Evolutionary conservation across 2,888 invertebrate genomes (phyloP).

Genomic region (Drosophila meridiana): DNA sequence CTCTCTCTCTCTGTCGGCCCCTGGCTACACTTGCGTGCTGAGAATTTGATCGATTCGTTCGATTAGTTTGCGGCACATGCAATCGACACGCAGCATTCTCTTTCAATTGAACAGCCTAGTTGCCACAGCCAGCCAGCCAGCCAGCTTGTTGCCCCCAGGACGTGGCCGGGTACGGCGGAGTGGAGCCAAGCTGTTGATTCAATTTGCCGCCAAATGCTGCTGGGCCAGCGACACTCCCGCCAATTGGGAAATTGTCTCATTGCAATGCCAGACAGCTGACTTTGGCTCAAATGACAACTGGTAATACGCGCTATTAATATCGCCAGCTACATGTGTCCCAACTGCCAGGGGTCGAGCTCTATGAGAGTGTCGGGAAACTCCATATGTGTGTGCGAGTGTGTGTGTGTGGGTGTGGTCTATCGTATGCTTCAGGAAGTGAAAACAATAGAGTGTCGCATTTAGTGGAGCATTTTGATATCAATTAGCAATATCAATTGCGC

Average conservation of each 20-base stretch:
- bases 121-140: conserved; percentile 12
- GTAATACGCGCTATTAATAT: conserved; percentile 77
- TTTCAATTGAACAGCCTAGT: conserved; percentile 61
- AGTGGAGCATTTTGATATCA: conserved; percentile 14
- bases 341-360: conserved; percentile 30
- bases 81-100: conserved; percentile 81
- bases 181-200: conserved; percentile 58
- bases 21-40: conserved; percentile 63
- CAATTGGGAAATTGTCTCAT: conserved; percentile 77
- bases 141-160: conserved; percentile 19
- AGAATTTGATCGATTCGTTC: conserved; percentile 81
- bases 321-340: conserved; percentile 43
- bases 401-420: conserved; percentile 39
- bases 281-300: conserved; percentile 77
- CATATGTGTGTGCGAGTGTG: background rate
- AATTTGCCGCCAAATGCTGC: conserved; percentile 50
- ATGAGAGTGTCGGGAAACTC: background rate
- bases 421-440: conserved; percentile 36
- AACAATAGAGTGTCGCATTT: conserved; percentile 12
- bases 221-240: conserved; percentile 53
- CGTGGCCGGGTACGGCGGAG: background rate
- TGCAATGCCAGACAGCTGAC: conserved; percentile 66
- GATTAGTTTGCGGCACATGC: conserved; percentile 79
- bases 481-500: conserved; percentile 22
- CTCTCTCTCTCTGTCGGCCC: background rate